These are phyloP conservation scores for Sebastes miniatus DNA, from an alignment of 2,797 vertebrate genomes.

Conservation along the genomic window DNA sequence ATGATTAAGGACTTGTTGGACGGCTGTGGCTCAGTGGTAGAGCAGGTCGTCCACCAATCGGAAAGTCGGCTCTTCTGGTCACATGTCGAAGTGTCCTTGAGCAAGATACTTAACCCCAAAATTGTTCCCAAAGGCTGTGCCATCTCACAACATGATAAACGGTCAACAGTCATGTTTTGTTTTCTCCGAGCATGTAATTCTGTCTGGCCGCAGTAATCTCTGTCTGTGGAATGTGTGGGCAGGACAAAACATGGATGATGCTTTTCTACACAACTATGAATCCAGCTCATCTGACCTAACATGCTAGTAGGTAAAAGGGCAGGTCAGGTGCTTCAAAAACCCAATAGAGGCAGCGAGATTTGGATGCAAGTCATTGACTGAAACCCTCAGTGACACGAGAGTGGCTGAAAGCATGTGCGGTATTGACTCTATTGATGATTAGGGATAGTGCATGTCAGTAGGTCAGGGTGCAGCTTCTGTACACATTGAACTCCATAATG, in stretches of 20 bases:
- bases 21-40: too few species aligned
- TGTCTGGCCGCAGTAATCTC: too few species aligned
- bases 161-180: conserved; percentile 13
- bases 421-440: conserved; percentile 10
- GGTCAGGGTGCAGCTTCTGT: not conserved
- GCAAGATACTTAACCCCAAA: too few species aligned
- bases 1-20: not conserved
- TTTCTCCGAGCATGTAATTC: not conserved
- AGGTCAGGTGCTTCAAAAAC: not conserved
- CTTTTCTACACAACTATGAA: conserved; percentile 23
- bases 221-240: not conserved
- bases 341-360: not conserved
- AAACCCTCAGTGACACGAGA: not conserved
- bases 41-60: too few species aligned
- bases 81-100: too few species aligned
- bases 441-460: not conserved
- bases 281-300: not conserved
- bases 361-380: not conserved
- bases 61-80: too few species aligned
- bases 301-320: conserved; percentile 4
- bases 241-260: conserved; percentile 21
- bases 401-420: not conserved
- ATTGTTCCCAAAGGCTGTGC: too few species aligned
- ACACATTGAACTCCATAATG: not conserved
- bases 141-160: not conserved